Evolutionary conservation across 2,888 invertebrate genomes (phyloP), one percentile per base, ranked within the genome.

Genomic region (Pachycephus smyrnensis): DNA sequence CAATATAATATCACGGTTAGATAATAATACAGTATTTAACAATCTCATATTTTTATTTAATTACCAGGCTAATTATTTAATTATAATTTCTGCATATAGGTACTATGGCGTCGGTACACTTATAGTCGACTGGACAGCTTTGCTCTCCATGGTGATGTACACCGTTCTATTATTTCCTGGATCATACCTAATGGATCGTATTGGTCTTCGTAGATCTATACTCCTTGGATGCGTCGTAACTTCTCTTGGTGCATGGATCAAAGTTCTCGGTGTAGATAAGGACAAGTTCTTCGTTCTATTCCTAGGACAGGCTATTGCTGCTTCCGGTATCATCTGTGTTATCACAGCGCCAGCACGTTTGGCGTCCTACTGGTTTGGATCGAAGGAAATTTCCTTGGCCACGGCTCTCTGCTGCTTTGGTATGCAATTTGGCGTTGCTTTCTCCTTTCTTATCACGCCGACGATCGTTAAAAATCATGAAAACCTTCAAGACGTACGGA

Each of bases 351-450:
- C 85, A 12, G 81, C 81, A 4, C 81, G 81, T 4, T 81, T 85
- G 74, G 81, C 84, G 4, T 84, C 85, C 1, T 78, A 81, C 33
- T 85, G 85, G 85, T 85, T 85, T 69, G 82, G 82, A 12, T 74
- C 78, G 2, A 30, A 82, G 9, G 81, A 84, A 80, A 80, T 82
- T 30, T 81, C 82, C 23, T 81, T 79, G 32, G 85, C 84, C 12
- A 84, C 80, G 36, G 40, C 82, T 4, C 77, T 84, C 23, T 82
- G 79, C 0, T 82, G 77, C 68, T 78, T 80, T 11, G 84, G 85
- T 12, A 68, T 77, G 1, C 75, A 77, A 12, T n/a, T 82, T 30
- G 85, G 85, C 33, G n/a, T 82, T 35, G 82, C 82, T 4, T 2
- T 80, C 30, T 77, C 80, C n/a, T 75, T 82, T 71, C 31, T 82